Conservation (phyloP, 2,113 vertebrate genomes). For the Lasiurus borealis region DNA sequence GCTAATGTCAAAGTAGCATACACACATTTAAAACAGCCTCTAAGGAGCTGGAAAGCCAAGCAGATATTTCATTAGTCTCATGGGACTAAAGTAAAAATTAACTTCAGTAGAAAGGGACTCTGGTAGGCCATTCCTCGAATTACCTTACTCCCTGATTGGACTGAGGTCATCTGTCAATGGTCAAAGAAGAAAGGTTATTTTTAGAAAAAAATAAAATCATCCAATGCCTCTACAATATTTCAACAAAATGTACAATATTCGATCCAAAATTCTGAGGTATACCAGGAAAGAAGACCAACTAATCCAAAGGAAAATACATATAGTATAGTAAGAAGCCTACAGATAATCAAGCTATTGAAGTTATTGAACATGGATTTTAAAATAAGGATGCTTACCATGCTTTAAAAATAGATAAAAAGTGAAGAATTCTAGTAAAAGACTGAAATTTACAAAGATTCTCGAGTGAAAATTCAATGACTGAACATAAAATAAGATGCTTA, state of each 20-base stretch:
- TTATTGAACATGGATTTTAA: neutral
- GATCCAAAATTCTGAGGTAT: neutral
- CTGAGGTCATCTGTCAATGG: neutral
- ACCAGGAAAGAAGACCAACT: neutral
- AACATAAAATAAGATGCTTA: slow-evolving; percentile 3
- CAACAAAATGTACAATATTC: neutral
- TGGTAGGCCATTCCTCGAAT: neutral
- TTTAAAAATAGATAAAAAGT: neutral
- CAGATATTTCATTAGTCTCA: neutral
- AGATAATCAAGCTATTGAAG: neutral
- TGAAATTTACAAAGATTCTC: neutral
- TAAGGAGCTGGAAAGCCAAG: neutral
- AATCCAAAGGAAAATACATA: neutral
- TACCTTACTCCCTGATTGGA: neutral
- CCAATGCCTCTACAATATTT: neutral
- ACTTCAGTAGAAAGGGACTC: neutral
- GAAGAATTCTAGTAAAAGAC: neutral
- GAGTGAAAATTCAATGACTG: slow-evolving; percentile 25
- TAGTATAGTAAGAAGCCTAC: neutral
- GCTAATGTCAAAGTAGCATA: neutral
- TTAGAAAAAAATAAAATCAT: slow-evolving; percentile 7
- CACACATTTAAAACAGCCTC: slow-evolving; percentile 37
- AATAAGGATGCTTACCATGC: neutral
- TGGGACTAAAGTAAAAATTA: neutral
- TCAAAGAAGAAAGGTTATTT: slow-evolving; percentile 52